Conservation (phyloP, 92 coral and sea anemone genomes). For the Porites lobata region DNA sequence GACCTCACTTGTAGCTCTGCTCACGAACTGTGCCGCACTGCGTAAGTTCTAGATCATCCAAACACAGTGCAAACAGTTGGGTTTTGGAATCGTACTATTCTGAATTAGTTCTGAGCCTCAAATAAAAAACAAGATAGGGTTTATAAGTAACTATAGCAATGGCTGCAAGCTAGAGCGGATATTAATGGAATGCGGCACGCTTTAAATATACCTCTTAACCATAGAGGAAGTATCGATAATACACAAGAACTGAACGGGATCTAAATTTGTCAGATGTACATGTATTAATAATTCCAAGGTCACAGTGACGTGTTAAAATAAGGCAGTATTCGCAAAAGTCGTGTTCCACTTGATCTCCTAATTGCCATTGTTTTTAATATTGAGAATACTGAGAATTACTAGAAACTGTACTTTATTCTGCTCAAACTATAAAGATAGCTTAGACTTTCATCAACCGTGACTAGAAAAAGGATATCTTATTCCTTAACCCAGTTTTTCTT, state of each 20-base stretch:
- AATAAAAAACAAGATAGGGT: background rate
- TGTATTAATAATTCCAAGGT: constrained; percentile 35
- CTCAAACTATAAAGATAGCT: background rate
- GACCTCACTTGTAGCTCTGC: background rate
- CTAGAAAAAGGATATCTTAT: no score
- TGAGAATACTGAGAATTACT: no score
- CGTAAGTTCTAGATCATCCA: background rate
- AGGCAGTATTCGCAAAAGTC: background rate
- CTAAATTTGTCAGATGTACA: background rate
- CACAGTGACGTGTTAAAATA: background rate
- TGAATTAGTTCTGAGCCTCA: background rate
- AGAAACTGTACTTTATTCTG: no score
- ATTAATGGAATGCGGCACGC: background rate
- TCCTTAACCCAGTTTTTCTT: no score
- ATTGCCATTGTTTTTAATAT: background rate
- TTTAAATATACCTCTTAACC: background rate
- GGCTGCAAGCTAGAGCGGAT: background rate
- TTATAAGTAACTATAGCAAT: background rate
- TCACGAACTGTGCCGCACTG: background rate
- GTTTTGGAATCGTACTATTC: background rate
- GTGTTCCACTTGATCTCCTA: constrained; percentile 2
- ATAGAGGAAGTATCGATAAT: constrained; percentile 6
- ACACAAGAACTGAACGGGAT: background rate
- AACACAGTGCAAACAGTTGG: background rate
- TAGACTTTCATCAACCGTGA: background rate